Conservation (phyloP, 2,797 vertebrate genomes). For the Melopsittacus undulatus region DNA sequence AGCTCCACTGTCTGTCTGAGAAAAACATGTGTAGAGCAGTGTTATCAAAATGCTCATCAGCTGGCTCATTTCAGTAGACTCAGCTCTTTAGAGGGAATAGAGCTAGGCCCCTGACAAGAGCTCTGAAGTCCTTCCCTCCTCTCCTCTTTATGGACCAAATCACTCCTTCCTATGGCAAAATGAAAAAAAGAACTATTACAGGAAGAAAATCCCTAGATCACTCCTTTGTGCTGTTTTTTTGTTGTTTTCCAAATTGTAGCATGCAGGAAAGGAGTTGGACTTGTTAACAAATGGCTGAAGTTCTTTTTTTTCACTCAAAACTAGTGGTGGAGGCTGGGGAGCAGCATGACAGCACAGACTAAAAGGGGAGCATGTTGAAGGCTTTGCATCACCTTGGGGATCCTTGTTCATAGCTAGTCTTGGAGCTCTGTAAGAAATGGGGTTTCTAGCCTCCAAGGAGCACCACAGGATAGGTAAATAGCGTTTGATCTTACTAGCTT, state of each 20-base stretch:
- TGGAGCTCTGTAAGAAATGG: neutral
- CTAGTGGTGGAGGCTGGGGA: neutral
- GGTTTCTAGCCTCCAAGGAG: neutral
- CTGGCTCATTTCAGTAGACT: neutral
- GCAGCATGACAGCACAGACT: neutral
- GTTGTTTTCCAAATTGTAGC: neutral
- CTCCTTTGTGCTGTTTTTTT: neutral
- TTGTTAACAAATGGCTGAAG: neutral
- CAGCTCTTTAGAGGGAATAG: neutral
- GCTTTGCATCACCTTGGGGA: neutral
- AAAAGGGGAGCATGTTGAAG: neutral
- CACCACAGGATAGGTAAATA: neutral
- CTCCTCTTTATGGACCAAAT: neutral
- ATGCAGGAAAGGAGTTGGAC: neutral
- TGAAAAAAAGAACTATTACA: neutral
- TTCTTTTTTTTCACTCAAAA: neutral
- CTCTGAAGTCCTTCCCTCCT: neutral
- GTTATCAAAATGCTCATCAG: neutral
- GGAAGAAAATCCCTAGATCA: neutral
- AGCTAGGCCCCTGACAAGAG: neutral
- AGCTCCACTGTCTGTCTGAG: neutral
- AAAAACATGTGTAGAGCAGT: neutral
- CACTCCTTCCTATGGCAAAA: neutral
- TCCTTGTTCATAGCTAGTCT: neutral
- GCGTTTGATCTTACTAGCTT: neutral